Base-by-base conservation (phyloP, 2,113 vertebrate species). In the Halichoerus grypus region DNA sequence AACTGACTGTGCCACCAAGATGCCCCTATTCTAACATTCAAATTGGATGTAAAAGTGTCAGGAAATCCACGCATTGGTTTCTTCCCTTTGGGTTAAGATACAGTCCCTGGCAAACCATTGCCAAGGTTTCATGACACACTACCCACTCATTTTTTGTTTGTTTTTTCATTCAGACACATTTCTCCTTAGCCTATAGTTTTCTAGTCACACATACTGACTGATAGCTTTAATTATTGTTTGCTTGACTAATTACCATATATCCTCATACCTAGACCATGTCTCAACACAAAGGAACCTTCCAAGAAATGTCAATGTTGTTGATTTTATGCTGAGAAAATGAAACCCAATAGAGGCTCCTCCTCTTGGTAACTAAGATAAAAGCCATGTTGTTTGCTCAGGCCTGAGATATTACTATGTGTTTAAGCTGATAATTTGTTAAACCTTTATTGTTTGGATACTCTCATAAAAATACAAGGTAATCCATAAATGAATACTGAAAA, bases 241-340 rank as follows among this genome's bases (percentile, higher is more conserved):
- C 14, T 61, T 61, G 55, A 83, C 39, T 91, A 76, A 63, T 76
- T 55, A n/a, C 84, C 55, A 80, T 69, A 85, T 94, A 94, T 86
- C 21, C 18, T 95, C 28, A 72, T 74, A 69, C 61, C 2, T 55
- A 65, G 61, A 81, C 57, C 24, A 69, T 36, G 4, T 77, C 79
- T 95, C 28, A 80, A 15, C 51, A 82, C 31, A 92, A 85, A 79
- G 22, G 49, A 91, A 49, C 3, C 65, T 76, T 74, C 85, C 51
- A 90, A 42, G 80, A 92, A 71, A 88, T 59, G 82, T 92, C 72
- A 94, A 3, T 51, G 19, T 55, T 90, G 39, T 71, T 59, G 28
- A 63, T 71, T 86, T 81, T 82, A 28, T 71, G 36, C 57, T 77
- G 55, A 94, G 88, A 89, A 89, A 77, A 86, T 86, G 49, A 88